phyloP scores from a whole-genome alignment of 2,888 invertebrate genomes.

The Clitarchus hookeri region DNA sequence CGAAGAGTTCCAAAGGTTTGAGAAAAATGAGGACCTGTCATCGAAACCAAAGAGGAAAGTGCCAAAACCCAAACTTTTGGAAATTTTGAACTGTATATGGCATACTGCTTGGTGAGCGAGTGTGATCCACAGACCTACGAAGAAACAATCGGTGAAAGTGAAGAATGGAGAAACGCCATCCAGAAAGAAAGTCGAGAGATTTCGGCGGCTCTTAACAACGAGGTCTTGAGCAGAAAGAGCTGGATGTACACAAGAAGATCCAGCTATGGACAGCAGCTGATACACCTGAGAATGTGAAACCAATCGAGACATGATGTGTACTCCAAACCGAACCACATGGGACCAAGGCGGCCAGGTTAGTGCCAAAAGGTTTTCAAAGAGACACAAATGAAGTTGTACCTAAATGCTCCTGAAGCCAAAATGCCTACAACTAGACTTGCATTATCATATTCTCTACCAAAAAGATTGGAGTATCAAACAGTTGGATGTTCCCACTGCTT shows the following conservation, averaged over 20 bases:
- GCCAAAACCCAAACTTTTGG: too few species aligned
- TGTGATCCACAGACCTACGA: not conserved
- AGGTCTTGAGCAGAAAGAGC: not conserved
- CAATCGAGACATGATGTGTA: not conserved
- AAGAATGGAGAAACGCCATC: too few species aligned
- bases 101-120: not conserved
- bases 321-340: not conserved
- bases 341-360: not conserved
- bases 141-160: too few species aligned
- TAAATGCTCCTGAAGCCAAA: not conserved
- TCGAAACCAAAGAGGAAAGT: too few species aligned
- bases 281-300: not conserved
- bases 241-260: not conserved
- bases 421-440: not conserved
- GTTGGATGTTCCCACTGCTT: too few species aligned
- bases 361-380: not conserved
- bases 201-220: too few species aligned
- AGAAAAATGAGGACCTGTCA: too few species aligned
- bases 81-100: not conserved
- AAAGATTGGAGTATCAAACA: not conserved
- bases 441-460: not conserved
- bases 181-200: too few species aligned
- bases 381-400: not conserved
- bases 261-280: not conserved
- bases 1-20: too few species aligned